phyloP scores from a whole-genome alignment of 1,140 invertebrate species.

The Drosophila subobscura region DNA sequence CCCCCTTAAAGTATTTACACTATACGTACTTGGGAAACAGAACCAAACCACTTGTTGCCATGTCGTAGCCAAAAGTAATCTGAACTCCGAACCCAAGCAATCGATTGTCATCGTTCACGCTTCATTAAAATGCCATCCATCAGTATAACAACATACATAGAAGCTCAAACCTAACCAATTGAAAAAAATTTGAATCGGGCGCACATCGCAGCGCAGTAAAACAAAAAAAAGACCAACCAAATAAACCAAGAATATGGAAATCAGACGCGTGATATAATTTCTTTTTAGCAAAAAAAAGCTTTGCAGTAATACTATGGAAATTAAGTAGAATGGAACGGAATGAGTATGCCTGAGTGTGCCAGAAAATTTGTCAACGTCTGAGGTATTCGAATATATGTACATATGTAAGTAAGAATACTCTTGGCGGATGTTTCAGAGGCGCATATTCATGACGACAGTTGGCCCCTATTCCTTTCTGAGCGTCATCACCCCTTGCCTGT shows the following conservation, averaged over 20 bases:
- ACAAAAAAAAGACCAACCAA: slow-evolving; percentile 26
- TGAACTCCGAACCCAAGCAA: slow-evolving; percentile 23
- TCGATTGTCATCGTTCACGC: slow-evolving; percentile 62
- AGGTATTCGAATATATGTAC: slow-evolving; percentile 27
- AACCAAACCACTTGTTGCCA: slow-evolving; percentile 49
- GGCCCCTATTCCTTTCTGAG: slow-evolving; percentile 33
- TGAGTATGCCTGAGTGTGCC: slow-evolving; percentile 19
- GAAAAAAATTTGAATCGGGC: slow-evolving; percentile 60
- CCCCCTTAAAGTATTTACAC: slow-evolving; percentile 11
- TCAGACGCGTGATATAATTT: slow-evolving; percentile 60
- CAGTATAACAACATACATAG: slow-evolving; percentile 38
- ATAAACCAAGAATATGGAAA: slow-evolving; percentile 31
- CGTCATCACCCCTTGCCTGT: slow-evolving; percentile 34
- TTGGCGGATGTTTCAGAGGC: slow-evolving; percentile 23
- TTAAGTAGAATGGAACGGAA: slow-evolving; percentile 32
- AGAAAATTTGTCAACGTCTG: slow-evolving; percentile 44
- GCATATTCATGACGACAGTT: slow-evolving; percentile 62
- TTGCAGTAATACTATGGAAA: slow-evolving; percentile 34
- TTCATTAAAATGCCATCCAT: slow-evolving; percentile 71
- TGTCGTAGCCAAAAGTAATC: slow-evolving; percentile 19
- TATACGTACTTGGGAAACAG: background rate
- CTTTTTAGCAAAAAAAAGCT: slow-evolving; percentile 20
- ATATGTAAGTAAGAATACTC: background rate
- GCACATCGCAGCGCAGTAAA: slow-evolving; percentile 14
- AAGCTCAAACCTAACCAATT: slow-evolving; percentile 53